Evolutionary conservation across 2,888 invertebrate species (phyloP), one percentile per base, ranked within the genome.

Genomic region (Drosophila tripunctata): DNA sequence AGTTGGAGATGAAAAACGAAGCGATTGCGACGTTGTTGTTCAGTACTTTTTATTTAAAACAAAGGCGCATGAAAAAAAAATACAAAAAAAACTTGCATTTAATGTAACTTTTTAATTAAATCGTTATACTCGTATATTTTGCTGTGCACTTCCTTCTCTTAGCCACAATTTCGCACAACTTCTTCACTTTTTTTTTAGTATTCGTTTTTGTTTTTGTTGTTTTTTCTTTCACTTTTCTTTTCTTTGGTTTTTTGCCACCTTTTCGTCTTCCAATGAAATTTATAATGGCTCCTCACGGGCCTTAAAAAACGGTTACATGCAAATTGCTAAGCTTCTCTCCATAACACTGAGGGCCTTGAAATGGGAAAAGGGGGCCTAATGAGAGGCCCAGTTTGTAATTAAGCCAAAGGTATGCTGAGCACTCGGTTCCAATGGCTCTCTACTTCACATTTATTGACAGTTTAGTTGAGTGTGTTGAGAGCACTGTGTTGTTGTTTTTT

Each of bases 71-170:
- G 36, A 36, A 19, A 33, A 10, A 12, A 60, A 38, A 52, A 44
- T 31, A 21, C 7, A 17, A 10, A 36, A 30, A 33, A 48, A 57
- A 55, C 55, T 67, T 68, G 68, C 78, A 82, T 84, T 81, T 84
- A 70, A 74, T 81, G 82, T 71, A 84, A 84, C 85, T 81, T 81
- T 81, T 78, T 84, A 81, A 81, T 81, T 81, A 81, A 84, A 84
- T 81, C 85, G 70, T 81, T 84, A 74, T 75, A 64, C 50, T 36
- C 48, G 56, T 22, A 57, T 52, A 64, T 54, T 54, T 45, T 51
- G 33, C 55, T 21, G 19, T 31, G 43, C 33, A 44, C 48, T 63
- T 63, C 27, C 24, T 15, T 19, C 22, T 31, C 14, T 38, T 24
- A 19, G n/a, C n/a, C n/a, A n/a, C n/a, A n/a, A 33, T 19, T 12